A percentile compares a stretch with the other conserved stretches of the same genome.
These are phyloP conservation scores for Trissoscelio sp. DNA, from an alignment of 2,888 invertebrate genomes.

Conservation along the genomic window DNA sequence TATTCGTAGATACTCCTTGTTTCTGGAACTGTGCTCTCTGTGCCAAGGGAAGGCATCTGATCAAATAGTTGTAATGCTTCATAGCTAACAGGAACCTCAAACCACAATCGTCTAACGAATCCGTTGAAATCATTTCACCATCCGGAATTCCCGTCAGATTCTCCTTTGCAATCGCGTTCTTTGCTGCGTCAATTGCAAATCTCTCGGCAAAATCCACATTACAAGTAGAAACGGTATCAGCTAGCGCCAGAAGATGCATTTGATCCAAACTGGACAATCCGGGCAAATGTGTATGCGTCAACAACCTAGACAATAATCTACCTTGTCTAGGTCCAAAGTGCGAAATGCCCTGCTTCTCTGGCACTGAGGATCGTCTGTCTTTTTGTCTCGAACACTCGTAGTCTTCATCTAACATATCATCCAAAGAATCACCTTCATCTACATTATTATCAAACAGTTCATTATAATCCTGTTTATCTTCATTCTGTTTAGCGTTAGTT, in stretches of 20 bases:
- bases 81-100: conserved; percentile 97
- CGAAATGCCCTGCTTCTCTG: conserved; percentile 90
- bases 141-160: conserved; percentile 86
- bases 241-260: conserved; percentile 99
- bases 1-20: conserved; percentile 93
- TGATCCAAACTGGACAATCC: conserved; percentile 98
- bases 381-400: conserved; percentile 86
- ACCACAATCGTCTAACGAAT: conserved; percentile 98
- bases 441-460: conserved; percentile 93
- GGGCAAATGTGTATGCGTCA: conserved; percentile 97
- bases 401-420: conserved; percentile 90
- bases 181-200: conserved; percentile 88
- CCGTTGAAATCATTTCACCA: conserved; percentile 86
- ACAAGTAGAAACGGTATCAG: conserved; percentile 98
- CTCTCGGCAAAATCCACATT: conserved; percentile 94
- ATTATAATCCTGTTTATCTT: conserved; percentile 90
- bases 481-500: conserved; percentile 83
- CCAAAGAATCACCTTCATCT: conserved; percentile 91
- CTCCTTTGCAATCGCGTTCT: conserved; percentile 88
- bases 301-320: conserved; percentile 92
- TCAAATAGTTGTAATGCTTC: conserved; percentile 98
- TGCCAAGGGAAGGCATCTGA: conserved; percentile 95
- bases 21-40: conserved; percentile 94
- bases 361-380: conserved; percentile 88
- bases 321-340: conserved; percentile 95